phyloP scores from a whole-genome alignment of 2,888 invertebrate genomes.

The Tachina grossa region DNA sequence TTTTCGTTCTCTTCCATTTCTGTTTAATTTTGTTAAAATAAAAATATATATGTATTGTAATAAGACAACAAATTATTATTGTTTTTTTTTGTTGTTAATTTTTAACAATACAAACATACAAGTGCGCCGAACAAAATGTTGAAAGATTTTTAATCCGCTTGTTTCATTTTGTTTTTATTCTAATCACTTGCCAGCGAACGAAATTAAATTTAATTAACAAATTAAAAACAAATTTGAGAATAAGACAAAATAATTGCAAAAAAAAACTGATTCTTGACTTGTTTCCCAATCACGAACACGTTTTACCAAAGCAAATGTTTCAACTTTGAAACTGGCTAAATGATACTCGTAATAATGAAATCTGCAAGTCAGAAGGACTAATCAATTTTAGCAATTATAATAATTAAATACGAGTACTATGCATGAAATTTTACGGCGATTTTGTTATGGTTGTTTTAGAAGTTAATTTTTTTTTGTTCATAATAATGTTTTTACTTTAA shows the following conservation, averaged over 20 bases:
- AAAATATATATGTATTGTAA: neutral
- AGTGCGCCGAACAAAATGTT: neutral
- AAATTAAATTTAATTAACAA: conserved; percentile 34
- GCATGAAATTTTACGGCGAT: too few relatives aligned
- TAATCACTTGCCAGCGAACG: conserved; percentile 26
- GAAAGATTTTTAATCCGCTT: conserved; percentile 14
- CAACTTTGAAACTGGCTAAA: neutral
- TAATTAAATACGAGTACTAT: too few relatives aligned
- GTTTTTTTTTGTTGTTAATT: conserved; percentile 43
- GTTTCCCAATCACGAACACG: neutral
- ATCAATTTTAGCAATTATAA: too few relatives aligned
- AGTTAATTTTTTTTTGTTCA: too few relatives aligned
- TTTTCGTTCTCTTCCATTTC: neutral
- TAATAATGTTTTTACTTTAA: too few relatives aligned
- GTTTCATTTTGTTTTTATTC: conserved; percentile 37
- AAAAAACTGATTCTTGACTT: conserved; percentile 1
- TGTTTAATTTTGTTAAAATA: neutral
- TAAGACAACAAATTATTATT: neutral
- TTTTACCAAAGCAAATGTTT: neutral
- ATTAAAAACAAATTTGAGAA: conserved; percentile 40
- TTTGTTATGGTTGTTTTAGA: too few relatives aligned
- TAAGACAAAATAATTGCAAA: conserved; percentile 9
- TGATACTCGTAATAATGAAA: neutral
- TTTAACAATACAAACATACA: neutral
- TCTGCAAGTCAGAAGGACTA: neutral